Evolutionary conservation across 2,797 vertebrate genomes (phyloP), one percentile per base, ranked within the genome.

Genomic region (Siniperca undulata): DNA sequence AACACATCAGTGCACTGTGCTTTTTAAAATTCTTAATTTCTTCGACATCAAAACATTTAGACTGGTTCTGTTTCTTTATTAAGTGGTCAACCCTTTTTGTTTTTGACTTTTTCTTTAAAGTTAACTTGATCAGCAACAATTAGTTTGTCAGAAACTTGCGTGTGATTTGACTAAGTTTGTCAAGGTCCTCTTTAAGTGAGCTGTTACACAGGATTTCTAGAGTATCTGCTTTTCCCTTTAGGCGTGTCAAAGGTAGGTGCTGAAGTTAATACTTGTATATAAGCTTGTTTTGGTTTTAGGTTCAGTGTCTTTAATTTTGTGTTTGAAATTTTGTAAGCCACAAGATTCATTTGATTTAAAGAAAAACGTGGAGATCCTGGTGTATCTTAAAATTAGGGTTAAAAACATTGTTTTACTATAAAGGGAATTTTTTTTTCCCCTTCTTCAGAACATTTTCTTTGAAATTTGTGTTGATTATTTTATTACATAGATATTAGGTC

Each of bases 231-330:
- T 85, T 80, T 75, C 61, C 52, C 53, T 83, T 52, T 75, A 78
- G 75, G 78, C 83, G 65, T 83, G 22, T 66, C 65, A 77, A 83
- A 90, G 89, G 91, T 91, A 91, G 89, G 89, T 91, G 89, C 61
- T 74, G 58, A 74, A n/a, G 2, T 77, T 61, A 58, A 50, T 27
- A 70, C 4, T 71, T 67, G 59, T 60, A 48, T 14, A 34, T 52
- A 30, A 38, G 40, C 64, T 71, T 34, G 44, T 83, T 86, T 74
- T n/a, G 65, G 20, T 70, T 88, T 55, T 17, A 52, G 62, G n/a
- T 40, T 64, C 5, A 27, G 16, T 58, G 17, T 81, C 22, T 71
- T 60, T 82, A 71, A 55, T 60, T 80, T 56, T 52, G 14, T 53
- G 36, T 86, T 56, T 52, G 7, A 61, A 60, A 68, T 50, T 77